Base-by-base conservation (phyloP, 2,113 vertebrate species). In the Sturnus vulgaris region DNA sequence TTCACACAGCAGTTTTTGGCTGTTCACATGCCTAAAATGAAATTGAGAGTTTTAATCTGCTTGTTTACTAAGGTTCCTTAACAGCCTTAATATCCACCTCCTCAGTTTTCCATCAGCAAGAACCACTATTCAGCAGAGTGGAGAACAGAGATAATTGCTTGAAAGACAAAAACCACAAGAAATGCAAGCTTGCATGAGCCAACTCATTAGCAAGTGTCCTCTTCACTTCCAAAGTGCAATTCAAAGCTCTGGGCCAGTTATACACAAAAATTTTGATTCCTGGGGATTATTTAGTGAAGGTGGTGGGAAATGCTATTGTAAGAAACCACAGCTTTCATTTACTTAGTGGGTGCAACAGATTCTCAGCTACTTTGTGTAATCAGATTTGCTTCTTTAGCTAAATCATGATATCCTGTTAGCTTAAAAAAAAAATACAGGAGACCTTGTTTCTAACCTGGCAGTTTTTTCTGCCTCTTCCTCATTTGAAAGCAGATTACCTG, bases 351-450 rank as follows among this genome's bases (percentile, higher is more conserved):
- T 70, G 60, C 40, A 79, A 73, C 70, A 88, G 60, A 86, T 71
- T 88, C 82, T 94, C 75, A 61, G 84, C 70, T 93, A 70, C 75
- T 85, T 88, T 89, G 52, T 40, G 59, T 85, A 94, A 92, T 82
- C 65, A 86, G 86, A 94, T 95, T 93, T 96, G 61, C 39, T 57
- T 66, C 86, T 93, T 92, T 80, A 79, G 79, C 64, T 96, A 90
- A 90, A 93, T 90, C 86, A 92, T 33, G 27, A n/a, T 66, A 76
- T 30, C 68, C 30, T 8, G 4, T 81, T 64, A 93, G 50, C 46
- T 82, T 94, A 16, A 35, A 61, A 95, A 57, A 93, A 93, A 86
- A 75, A 50, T 5, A 72, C 7, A 40, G 63, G 39, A 86, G 96
- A 80, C 39, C 50, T 92, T 71, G 28, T 55, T 92, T 91, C 40